Base-by-base conservation (phyloP, 2,113 vertebrate species). In the Platycercus adscitus region DNA sequence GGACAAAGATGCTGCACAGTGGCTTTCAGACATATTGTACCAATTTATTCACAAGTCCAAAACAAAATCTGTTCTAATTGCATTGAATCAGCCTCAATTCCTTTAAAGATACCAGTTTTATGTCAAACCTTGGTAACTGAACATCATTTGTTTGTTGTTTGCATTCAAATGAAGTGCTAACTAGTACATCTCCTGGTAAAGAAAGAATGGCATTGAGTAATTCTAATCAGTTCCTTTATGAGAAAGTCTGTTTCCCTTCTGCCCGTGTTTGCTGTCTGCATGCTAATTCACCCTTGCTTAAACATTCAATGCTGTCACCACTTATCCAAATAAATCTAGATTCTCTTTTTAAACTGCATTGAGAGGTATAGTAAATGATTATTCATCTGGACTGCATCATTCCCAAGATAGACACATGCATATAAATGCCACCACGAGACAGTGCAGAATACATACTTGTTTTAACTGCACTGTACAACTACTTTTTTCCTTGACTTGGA, bases 221-320 rank as follows among this genome's bases (percentile, higher is more conserved):
- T 96, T 94, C 86, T 86, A 89, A 88, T 91, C 91, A 88, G 93
- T 44, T 91, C 80, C 80, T 90, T 96, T 94, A 91, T 93, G 68
- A 88, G 90, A 56, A 92, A 88, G 79, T 83, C 91, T 97, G 91
- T 95, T 97, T 97, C 91, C 89, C 91, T 94, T 95, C 87, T 96
- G 82, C 79, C 91, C 53, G 10, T 1, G 79, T 69, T 91, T 96
- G 91, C 96, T 94, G 95, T 93, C 95, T 96, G 90, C 96, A 94
- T 96, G 86, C 86, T 97, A 97, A 97, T 97, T 94, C 89, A 81
- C 23, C 29, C 83, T 86, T 75, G 55, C 81, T 95, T 50, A 19
- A 90, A 83, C 77, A 81, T 65, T 31, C 56, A 37, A 31, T 7
- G 43, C 52, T 93, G 47, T 90, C 64, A 83, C 47, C 69, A 55